Percentiles rank a stretch among this genome's conserved stretches.
Evolutionary conservation across 2,113 vertebrate genomes (phyloP).

Genomic region (Gracilinanus agilis): DNA sequence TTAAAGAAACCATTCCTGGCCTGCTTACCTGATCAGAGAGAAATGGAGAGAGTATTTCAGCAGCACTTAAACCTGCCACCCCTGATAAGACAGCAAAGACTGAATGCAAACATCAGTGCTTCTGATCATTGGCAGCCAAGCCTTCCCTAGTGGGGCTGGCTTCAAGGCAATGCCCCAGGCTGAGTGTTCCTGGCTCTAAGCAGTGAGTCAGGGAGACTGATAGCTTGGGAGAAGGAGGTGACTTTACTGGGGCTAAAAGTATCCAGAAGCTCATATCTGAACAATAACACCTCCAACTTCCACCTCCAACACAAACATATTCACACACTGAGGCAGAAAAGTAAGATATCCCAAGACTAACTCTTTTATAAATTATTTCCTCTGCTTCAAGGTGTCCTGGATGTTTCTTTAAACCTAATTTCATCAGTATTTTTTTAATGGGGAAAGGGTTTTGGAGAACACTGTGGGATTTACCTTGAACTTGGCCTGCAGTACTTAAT

Average conservation of each 20-base stretch:
- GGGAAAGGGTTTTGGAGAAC: background rate
- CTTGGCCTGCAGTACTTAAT: background rate
- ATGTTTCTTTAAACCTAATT: background rate
- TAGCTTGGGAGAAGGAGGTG: background rate
- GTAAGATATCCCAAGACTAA: background rate
- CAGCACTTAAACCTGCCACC: background rate
- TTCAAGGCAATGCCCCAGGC: background rate
- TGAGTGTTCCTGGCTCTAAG: background rate
- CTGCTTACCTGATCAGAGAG: slow-evolving; percentile 14
- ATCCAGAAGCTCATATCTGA: background rate
- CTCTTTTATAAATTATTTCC: background rate
- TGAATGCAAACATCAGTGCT: background rate
- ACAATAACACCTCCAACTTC: background rate
- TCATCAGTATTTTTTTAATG: background rate
- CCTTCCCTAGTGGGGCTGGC: background rate
- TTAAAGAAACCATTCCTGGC: background rate
- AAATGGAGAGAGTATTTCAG: background rate
- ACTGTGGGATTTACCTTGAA: background rate
- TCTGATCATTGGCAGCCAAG: background rate
- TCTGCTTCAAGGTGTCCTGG: background rate
- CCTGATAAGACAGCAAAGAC: background rate
- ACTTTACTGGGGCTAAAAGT: background rate
- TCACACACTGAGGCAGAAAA: background rate
- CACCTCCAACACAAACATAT: background rate
- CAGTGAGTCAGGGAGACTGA: background rate